Evolutionary conservation across 2,888 invertebrate genomes (phyloP), one percentile per base, ranked within the genome.

Genomic region (Heliconius aoede): DNA sequence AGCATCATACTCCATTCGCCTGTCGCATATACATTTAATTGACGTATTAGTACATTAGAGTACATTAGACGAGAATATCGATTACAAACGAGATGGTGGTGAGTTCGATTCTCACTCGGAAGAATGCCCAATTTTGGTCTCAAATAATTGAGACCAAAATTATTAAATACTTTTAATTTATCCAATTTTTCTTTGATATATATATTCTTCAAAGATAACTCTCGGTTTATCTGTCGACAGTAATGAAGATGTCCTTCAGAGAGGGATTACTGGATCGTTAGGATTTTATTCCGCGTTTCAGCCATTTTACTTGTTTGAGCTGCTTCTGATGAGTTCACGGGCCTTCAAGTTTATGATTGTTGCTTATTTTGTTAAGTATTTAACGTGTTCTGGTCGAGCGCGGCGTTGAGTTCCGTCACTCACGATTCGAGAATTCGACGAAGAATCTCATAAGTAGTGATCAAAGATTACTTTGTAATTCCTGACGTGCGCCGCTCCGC

Each of bases 241-340:
- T 71, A 58, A 58, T 71, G 71, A 55, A 71, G 71, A 58, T 32
- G 30, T 68, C 68, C 51, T 68, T 55, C 51, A 69, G 36, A 65
- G 69, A n/a, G 69, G n/a, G 30, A 69, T 69, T 69, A 69, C 51
- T 21, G 30, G 68, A 55, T 69, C 51, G 30, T 69, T 55, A 69
- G 69, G 69, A 69, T 69, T 69, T 69, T 55, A 55, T 69, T 69
- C 28, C 30, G 55, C 30, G 28, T 69, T 55, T 69, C 30, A 69
- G 51, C n/a, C 68, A 51, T 55, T 69, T 69, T 69, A 69, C 30
- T 69, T 69, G 30, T 28, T 69, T 55, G 7, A 13, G 51, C n/a
- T 65, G 65, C 8, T 24, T 65, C n/a, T 65, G 65, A 65, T 65
- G 36, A 24, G 65, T 65, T 36, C 24, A 32, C 65, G 65, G 24